Conservation (phyloP, 2,113 vertebrate species). For the Cryptomyrus ogoouensis region DNA sequence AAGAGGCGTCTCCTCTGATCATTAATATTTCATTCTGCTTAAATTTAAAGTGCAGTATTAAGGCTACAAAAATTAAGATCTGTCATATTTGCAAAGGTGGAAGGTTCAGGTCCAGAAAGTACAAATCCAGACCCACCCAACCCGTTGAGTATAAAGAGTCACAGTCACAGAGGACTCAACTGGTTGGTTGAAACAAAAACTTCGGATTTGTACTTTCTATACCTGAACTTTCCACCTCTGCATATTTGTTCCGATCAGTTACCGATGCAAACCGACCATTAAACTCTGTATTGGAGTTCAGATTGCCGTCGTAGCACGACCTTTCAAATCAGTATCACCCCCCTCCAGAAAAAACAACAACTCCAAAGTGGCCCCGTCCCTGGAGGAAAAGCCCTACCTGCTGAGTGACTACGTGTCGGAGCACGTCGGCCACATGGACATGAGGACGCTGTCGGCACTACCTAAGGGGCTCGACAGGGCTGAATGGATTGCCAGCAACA, state of each 20-base stretch:
- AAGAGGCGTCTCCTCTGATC: background rate
- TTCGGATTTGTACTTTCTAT: background rate
- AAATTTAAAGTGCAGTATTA: background rate
- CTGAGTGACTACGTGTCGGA: slow-evolving; percentile 52
- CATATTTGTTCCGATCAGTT: background rate
- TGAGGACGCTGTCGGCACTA: slow-evolving; percentile 47
- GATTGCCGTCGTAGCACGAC: background rate
- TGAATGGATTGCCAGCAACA: slow-evolving; percentile 68
- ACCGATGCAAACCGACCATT: background rate
- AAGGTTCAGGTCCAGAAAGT: background rate
- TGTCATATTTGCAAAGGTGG: background rate
- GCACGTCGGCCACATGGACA: slow-evolving; percentile 48
- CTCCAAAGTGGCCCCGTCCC: slow-evolving; percentile 18
- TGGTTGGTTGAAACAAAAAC: background rate
- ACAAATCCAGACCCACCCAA: background rate
- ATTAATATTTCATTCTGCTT: background rate
- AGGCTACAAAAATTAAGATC: background rate
- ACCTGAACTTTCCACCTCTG: background rate
- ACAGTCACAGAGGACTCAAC: background rate
- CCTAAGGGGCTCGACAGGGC: slow-evolving; percentile 58
- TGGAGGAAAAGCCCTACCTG: slow-evolving; percentile 59
- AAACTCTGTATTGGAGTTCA: background rate
- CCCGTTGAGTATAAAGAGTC: background rate
- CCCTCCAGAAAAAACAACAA: slow-evolving; percentile 62
- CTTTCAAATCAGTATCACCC: background rate